Evolutionary conservation across 2,888 invertebrate genomes (phyloP).

Genomic region (Dichetophora obliterata): DNA sequence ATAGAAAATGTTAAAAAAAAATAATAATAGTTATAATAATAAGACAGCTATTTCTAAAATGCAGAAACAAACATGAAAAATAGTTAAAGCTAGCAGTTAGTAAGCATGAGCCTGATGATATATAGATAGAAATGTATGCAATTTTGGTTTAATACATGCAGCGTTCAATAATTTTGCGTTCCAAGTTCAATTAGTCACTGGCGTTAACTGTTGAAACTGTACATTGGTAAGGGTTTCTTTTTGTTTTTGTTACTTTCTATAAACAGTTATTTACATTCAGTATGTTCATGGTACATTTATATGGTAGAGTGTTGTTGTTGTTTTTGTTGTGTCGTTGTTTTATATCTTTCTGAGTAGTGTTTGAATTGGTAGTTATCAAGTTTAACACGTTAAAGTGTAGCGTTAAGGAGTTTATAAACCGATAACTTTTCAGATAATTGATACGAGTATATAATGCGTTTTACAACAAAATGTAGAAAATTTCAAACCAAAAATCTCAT

Average conservation of each 20-base stretch:
- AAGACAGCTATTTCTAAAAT: background rate
- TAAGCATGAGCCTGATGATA: background rate
- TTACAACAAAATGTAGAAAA: no score
- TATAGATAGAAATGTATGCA: background rate
- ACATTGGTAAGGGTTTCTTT: constrained; percentile 24
- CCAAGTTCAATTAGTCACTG: constrained; percentile 43
- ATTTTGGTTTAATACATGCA: background rate
- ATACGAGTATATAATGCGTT: no score
- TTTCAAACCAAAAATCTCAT: no score
- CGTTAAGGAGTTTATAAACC: background rate
- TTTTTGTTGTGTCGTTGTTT: background rate
- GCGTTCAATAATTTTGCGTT: constrained; percentile 34
- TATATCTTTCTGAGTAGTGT: background rate
- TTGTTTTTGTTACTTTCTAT: constrained; percentile 48
- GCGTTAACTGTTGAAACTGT: constrained; percentile 26
- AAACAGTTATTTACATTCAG: constrained; percentile 50
- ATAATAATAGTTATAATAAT: background rate
- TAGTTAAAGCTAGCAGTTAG: background rate
- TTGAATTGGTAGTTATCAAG: no score
- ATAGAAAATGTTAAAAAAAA: constrained; percentile 31
- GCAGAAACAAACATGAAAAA: no score
- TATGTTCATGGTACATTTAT: constrained; percentile 1
- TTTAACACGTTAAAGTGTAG: background rate
- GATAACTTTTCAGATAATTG: background rate
- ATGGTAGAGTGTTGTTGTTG: constrained; percentile 40